Conservation (phyloP, 2,797 vertebrate species). For the Masticophis lateralis region DNA sequence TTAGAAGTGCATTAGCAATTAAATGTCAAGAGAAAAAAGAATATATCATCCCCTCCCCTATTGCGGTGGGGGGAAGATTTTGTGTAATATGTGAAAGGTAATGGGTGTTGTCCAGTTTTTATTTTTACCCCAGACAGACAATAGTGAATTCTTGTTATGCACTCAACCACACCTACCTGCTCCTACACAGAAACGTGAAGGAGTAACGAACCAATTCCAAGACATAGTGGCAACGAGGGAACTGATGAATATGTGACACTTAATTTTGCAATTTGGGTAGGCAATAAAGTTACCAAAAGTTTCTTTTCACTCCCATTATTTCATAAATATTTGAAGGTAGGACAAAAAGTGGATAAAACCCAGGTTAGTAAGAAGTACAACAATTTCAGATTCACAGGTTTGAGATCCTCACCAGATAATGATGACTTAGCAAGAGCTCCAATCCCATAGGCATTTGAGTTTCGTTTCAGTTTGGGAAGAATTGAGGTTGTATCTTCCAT, state of each 20-base stretch:
- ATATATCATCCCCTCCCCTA: no score
- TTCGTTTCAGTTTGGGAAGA: slow-evolving; percentile 93
- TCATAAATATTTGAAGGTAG: background rate
- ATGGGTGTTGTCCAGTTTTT: background rate
- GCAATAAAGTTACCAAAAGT: background rate
- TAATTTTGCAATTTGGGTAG: slow-evolving; percentile 29
- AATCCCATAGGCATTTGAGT: slow-evolving; percentile 97
- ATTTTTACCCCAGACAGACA: background rate
- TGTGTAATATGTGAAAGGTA: background rate
- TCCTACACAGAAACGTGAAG: background rate
- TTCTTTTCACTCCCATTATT: background rate
- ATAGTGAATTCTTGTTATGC: background rate
- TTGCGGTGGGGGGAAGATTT: background rate
- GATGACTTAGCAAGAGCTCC: slow-evolving; percentile 99
- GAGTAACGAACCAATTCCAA: slow-evolving; percentile 14
- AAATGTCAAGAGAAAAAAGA: background rate
- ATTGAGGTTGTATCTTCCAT: slow-evolving; percentile 99
- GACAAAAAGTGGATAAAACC: slow-evolving; percentile 2
- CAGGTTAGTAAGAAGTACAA: slow-evolving; percentile 28
- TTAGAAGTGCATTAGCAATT: background rate
- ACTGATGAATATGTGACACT: background rate
- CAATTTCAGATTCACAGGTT: slow-evolving; percentile 55
- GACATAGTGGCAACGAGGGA: background rate
- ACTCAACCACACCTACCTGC: background rate
- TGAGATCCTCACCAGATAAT: slow-evolving; percentile 96